Base-by-base conservation (phyloP, 1,140 invertebrate genomes). In the Leptinotarsa undecemlineata region DNA sequence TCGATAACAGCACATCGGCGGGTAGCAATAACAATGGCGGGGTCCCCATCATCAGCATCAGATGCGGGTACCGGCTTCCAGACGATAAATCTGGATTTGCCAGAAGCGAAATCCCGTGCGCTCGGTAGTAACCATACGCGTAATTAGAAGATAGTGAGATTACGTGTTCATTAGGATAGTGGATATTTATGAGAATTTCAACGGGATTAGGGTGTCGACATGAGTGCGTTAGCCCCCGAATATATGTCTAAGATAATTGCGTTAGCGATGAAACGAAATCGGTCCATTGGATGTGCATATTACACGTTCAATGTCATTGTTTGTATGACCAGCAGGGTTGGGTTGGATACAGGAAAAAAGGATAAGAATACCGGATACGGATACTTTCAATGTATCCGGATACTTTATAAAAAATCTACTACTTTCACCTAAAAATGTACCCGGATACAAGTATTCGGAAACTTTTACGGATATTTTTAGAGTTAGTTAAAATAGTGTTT, bases 151-250 rank as follows among this genome's bases (percentile, higher is more conserved):
- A 80, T 78, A 77, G 79, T 80, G 66, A 71, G 79, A 80, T 80
- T 78, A 80, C 73, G 79, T 79, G 77, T 80, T 78, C 77, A 80
- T 80, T 80, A 78, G 75, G 77, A 80, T 80, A 77, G 77, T 77
- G 78, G 75, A 78, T 76, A 78, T 78, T 78, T 78, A 79, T 79
- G 75, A 63, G 63, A 69, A 72, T 78, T 78, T 79, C 73, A 72
- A 66, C 72, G 47, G 74, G 74, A 74, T 75, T 77, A 76, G 78
- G 77, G 78, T 78, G 76, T 71, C 76, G 77, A 79, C 77, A 75
- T 73, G 71, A 61, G 51, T 33, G 33, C 33, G 63, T 64, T 64
- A 64, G 20, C 17, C 26, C 20, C 63, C 20, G 26, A 21, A 64
- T 64, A 64, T 64, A 64, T 64, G 26, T 64, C 63, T 21, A 33